These are phyloP conservation scores for Hydractinia symbiolongicarpus DNA, from an alignment of 30 jellyfish, hydroid and myxozoan species.

Conservation along the genomic window DNA sequence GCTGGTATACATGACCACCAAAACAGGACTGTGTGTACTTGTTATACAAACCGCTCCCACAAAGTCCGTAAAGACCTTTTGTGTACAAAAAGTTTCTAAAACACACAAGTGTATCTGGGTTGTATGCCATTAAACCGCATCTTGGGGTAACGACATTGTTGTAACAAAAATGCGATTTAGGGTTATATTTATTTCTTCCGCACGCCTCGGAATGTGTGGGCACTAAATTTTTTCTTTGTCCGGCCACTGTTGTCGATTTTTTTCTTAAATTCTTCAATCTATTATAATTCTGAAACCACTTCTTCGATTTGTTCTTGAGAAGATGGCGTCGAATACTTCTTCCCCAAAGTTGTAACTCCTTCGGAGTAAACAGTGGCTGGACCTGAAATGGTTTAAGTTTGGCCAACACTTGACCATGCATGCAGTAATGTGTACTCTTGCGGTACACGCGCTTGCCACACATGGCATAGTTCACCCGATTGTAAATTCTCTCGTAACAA, in stretches of 20 bases:
- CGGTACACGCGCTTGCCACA: conserved; percentile 15
- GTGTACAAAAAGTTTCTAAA: conserved; percentile 17
- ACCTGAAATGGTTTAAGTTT: conserved; percentile 5
- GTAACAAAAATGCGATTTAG: conserved; percentile 15
- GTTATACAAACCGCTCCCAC: conserved; percentile 19
- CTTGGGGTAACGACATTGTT: conserved; percentile 2
- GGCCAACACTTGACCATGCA: neutral
- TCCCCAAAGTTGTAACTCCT: neutral
- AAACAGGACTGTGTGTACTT: conserved; percentile 3
- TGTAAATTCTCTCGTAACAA: conserved; percentile 21
- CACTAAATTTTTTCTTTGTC: conserved; percentile 13
- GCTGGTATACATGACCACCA: neutral
- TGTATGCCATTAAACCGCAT: conserved; percentile 12
- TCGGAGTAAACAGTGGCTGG: neutral
- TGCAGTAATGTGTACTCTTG: conserved; percentile 16
- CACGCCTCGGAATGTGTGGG: conserved; percentile 11
- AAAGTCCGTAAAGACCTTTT: conserved; percentile 7
- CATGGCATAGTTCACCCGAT: neutral
- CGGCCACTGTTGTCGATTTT: neutral
- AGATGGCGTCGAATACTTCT: conserved; percentile 11
- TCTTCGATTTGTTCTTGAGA: neutral
- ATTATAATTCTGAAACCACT: neutral
- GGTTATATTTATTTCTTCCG: neutral
- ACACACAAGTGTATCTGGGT: conserved; percentile 9
- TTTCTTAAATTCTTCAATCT: neutral